Evolutionary conservation across 1,140 invertebrate genomes (phyloP).

Genomic region (Drosophila kohkoa): DNA sequence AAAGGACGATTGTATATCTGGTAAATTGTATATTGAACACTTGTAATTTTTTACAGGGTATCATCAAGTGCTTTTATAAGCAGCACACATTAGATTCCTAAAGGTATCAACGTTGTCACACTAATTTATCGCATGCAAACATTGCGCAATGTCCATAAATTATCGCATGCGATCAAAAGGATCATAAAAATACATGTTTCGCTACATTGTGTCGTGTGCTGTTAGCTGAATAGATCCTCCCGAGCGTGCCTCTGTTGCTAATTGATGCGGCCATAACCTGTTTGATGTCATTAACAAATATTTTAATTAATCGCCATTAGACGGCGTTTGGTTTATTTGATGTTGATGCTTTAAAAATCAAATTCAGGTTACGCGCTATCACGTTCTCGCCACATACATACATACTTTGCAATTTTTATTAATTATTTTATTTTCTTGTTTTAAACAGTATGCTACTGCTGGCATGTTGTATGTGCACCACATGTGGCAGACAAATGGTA

Average conservation of each 20-base stretch:
- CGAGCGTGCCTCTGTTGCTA: conserved; percentile 5
- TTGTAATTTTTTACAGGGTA: neutral
- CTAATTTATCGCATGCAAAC: conserved; percentile 10
- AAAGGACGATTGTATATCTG: no score
- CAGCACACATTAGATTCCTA: conserved; percentile 11
- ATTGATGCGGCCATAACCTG: conserved; percentile 49
- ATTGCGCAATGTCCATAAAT: conserved; percentile 15
- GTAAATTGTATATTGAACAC: no score
- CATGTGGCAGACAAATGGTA: conserved; percentile 56
- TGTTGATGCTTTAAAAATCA: conserved; percentile 28
- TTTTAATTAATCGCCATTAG: conserved; percentile 77
- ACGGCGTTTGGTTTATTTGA: conserved; percentile 52
- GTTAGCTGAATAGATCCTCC: conserved; percentile 24
- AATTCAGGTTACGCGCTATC: conserved; percentile 66
- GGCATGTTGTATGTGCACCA: conserved; percentile 43
- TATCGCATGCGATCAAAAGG: conserved; percentile 16
- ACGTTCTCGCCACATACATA: conserved; percentile 26
- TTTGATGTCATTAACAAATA: conserved; percentile 70
- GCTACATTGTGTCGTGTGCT: conserved; percentile 30
- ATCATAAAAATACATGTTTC: conserved; percentile 10
- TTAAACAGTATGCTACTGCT: conserved; percentile 28
- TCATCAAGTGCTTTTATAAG: neutral
- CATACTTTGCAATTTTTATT: conserved; percentile 31
- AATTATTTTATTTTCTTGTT: conserved; percentile 37
- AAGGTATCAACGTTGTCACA: conserved; percentile 11